Evolutionary conservation across 23 tunicate species (phyloP), one percentile per base, ranked within the genome.

Genomic region (Trididemnum clinides): DNA sequence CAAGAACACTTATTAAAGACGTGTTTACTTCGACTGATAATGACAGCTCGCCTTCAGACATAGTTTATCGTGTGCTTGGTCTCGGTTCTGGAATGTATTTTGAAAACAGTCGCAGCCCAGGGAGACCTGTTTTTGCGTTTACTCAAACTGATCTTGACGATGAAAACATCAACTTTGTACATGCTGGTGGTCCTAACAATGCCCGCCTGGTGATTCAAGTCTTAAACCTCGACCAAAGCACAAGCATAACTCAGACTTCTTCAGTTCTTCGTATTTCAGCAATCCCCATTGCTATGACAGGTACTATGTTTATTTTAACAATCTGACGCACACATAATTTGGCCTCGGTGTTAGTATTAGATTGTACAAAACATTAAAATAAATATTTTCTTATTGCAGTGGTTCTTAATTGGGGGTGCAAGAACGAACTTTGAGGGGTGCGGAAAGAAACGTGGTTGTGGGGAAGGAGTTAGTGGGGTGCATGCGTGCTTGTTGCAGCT

Each of bases 121-220:
- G 90, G 10, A 54, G 90, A 35, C 85, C 87, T 21, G 35, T 86
- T 3, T n/a, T 35, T 7, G 29, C 26, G 5, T 91, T 91, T 66
- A 80, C 96, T 1, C 96, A 91, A 49, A 33, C 58, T 0, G 90
- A 91, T 33, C 15, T 91, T 10, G 57, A 86, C 64, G 33, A 50
- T 28, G 34, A 50, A 2, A 39, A 79, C n/a, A 37, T 91, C 33
- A 33, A 81, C 34, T 91, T 91, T 34, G 89, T 86, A 32, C 82
- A 85, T 62, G 80, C 85, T 39, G 82, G 90, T 29, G 90, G 85
- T 33, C 50, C 82, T 10, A 80, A 64, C 18, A 81, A 85, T 49
- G 71, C 89, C 19, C 72, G 96, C 0, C 71, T 91, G 64, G 37
- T 91, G 30, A 25, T 91, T 33, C 90, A 87, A 86, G 86, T 91